phyloP scores from a whole-genome alignment of 2,113 vertebrate genomes.

The Garra rufa region DNA sequence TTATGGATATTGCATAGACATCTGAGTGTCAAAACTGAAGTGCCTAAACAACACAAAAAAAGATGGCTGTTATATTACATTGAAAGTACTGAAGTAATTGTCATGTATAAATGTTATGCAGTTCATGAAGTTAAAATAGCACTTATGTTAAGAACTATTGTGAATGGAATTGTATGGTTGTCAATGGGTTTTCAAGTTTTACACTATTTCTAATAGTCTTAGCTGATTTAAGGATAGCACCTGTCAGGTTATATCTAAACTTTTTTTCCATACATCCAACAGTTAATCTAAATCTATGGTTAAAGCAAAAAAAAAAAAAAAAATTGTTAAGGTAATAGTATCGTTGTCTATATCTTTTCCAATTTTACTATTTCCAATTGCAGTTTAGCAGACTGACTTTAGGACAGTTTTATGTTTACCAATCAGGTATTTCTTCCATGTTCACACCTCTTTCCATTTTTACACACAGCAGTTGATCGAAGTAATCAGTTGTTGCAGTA shows the following conservation, averaged over 20 bases:
- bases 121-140: too few relatives aligned
- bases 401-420: neutral
- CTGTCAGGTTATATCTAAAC: too few relatives aligned
- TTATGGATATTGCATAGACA: neutral
- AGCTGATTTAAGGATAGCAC: too few relatives aligned
- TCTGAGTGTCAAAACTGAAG: neutral
- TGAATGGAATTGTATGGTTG: too few relatives aligned
- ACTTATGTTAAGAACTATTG: too few relatives aligned
- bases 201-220: too few relatives aligned
- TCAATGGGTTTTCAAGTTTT: too few relatives aligned
- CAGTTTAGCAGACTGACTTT: neutral
- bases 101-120: too few relatives aligned
- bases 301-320: too few relatives aligned
- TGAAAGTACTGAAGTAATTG: neutral
- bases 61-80: neutral
- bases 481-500: neutral
- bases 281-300: too few relatives aligned
- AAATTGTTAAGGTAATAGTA: too few relatives aligned
- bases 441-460: neutral
- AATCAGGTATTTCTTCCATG: neutral
- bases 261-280: too few relatives aligned
- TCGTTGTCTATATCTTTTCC: neutral
- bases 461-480: neutral
- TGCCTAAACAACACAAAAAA: neutral
- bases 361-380: neutral